Evolutionary conservation across 2,113 vertebrate genomes (phyloP), one percentile per base, ranked within the genome.

Genomic region (Pyrgilauda ruficollis): DNA sequence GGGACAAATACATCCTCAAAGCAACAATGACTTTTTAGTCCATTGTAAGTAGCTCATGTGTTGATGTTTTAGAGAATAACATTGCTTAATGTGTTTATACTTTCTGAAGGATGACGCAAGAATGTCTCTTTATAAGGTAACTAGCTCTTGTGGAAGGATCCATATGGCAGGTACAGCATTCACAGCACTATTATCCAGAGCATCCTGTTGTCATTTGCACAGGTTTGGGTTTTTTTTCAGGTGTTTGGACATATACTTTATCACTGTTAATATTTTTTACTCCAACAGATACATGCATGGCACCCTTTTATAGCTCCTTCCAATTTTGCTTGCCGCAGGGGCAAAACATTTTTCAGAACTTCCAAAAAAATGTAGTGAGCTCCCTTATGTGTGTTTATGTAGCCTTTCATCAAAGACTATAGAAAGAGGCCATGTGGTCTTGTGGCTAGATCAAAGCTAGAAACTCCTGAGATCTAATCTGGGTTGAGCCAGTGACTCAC

Each of bases 1-100:
- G 96, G 95, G 95, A 97, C 96, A 96, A 97, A 96, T 96, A 95
- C 91, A 94, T 96, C 96, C 94, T 96, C 96, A 96, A 94, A 96
- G 86, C 90, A 96, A 96, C 92, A 97, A 96, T 96, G 96, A 96
- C 88, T 96, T 95, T 93, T 97, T 94, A 95, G 92, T 95, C 88
- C 88, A 96, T 94, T 96, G 94, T 96, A 96, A 96, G 92, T 96
- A 96, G 92, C 79, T 96, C 95, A 96, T 96, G 93, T 96, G 96
- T 96, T 96, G 94, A 94, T 96, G 86, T 90, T 96, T 95, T 95
- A 93, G 93, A 94, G 91, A 96, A 95, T 96, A 96, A 96, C 95
- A 92, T 96, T 97, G 96, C 94, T 89, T 96, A 93, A 94, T 92
- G 62, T 92, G 94, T 96, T 96, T 96, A 93, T 94, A 86, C 93